phyloP scores from a whole-genome alignment of 2,797 vertebrate genomes.

The Peromyscus eremicus region DNA sequence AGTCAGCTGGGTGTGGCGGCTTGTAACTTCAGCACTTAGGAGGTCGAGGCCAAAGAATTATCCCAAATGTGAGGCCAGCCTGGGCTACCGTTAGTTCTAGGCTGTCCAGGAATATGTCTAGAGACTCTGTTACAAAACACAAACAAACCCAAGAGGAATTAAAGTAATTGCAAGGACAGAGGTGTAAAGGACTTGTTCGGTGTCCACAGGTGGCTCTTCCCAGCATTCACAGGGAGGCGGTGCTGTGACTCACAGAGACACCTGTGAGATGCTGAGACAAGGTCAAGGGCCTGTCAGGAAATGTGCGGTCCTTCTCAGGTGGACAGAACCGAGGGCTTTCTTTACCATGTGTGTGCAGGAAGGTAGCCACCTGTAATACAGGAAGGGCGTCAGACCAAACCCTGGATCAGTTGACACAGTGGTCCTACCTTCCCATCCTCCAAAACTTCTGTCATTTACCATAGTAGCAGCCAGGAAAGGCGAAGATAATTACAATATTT shows the following conservation, averaged over 20 bases:
- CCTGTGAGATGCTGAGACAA: not conserved
- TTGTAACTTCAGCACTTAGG: not conserved
- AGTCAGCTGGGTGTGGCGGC: too few species aligned
- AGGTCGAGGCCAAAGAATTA: not conserved
- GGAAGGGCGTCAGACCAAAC: not conserved
- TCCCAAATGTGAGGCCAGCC: not conserved
- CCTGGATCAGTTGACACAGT: not conserved
- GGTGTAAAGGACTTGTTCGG: not conserved
- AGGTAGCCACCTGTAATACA: not conserved
- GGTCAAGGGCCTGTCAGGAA: not conserved
- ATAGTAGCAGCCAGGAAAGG: not conserved
- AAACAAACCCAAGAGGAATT: not conserved
- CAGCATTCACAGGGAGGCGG: not conserved
- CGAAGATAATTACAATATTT: not conserved
- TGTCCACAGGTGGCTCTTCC: not conserved
- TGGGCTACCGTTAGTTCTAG: too few species aligned
- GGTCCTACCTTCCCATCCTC: not conserved
- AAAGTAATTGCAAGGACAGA: not conserved
- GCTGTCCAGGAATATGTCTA: not conserved
- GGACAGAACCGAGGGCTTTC: not conserved
- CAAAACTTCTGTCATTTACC: not conserved
- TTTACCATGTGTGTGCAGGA: too few species aligned
- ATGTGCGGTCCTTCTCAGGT: not conserved
- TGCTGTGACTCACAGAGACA: not conserved
- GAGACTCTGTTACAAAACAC: not conserved